A percentile compares a stretch with the other conserved stretches of the same genome.
Evolutionary conservation across 2,888 invertebrate genomes (phyloP).

Genomic region (Antheraea assamensis): DNA sequence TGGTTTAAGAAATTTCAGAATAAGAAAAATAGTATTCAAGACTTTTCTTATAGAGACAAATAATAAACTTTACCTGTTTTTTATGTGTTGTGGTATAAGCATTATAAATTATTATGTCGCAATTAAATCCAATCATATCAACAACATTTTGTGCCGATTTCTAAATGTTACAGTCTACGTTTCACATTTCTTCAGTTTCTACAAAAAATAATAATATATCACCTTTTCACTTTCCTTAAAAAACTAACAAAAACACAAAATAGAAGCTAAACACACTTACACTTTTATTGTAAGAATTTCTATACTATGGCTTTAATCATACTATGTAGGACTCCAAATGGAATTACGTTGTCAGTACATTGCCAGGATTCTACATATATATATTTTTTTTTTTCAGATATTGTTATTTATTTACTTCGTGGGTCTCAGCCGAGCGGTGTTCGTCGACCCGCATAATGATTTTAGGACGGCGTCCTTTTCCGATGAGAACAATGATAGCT

Average conservation of each 20-base stretch:
- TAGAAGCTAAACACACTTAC: background rate
- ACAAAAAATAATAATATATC: background rate
- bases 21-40: too few species aligned
- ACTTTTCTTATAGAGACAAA: too few species aligned
- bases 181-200: background rate
- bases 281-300: background rate
- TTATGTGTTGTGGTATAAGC: too few species aligned
- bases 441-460: conserved; percentile 51
- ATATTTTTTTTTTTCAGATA: conserved; percentile 48
- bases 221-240: background rate
- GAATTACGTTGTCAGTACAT: background rate
- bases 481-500: conserved; percentile 44
- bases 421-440: conserved; percentile 52
- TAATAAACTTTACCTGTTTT: too few species aligned
- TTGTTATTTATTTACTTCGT: conserved; percentile 55
- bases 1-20: too few species aligned
- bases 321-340: background rate
- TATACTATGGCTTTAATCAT: background rate
- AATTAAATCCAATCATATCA: background rate
- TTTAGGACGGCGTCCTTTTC: conserved; percentile 31
- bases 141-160: background rate
- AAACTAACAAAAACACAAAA: background rate
- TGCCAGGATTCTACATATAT: background rate
- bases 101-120: background rate
- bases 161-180: background rate